A percentile compares a stretch with the other conserved stretches of the same genome.
phyloP scores from a whole-genome alignment of 2,797 vertebrate genomes.

The Silurus lanzhouensis region DNA sequence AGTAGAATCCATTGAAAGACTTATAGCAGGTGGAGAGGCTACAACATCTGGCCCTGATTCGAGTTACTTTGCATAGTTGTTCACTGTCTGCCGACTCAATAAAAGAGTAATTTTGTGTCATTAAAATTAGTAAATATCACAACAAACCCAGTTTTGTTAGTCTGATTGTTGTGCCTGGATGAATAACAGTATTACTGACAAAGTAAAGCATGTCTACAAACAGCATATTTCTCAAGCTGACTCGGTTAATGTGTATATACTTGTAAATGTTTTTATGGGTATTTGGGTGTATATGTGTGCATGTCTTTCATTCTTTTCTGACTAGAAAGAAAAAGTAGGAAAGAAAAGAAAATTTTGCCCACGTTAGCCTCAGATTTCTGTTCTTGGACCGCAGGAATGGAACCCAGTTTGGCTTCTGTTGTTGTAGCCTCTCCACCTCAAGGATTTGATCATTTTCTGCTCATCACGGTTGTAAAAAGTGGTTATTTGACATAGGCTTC shows the following conservation, averaged over 20 bases:
- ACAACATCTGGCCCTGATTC: constrained; percentile 10
- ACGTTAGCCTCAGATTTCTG: neutral
- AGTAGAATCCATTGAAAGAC: neutral
- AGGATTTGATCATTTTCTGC: neutral
- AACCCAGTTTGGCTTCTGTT: neutral
- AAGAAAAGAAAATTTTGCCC: neutral
- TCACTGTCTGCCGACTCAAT: neutral
- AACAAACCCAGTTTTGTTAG: neutral
- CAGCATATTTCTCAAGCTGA: neutral
- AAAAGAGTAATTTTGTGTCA: neutral
- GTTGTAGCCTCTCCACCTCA: neutral
- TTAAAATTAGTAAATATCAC: neutral
- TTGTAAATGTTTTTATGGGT: neutral
- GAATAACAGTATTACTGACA: neutral
- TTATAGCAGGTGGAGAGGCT: constrained; percentile 9
- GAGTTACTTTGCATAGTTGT: neutral
- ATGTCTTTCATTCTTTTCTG: neutral
- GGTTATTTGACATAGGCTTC: neutral
- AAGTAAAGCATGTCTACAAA: neutral
- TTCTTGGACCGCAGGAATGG: neutral
- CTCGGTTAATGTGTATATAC: neutral
- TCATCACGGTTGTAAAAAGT: neutral
- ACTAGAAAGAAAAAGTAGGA: neutral
- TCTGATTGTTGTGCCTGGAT: neutral
- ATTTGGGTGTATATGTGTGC: neutral